Evolutionary conservation across 2,797 vertebrate species (phyloP).

Genomic region (Sphaeramia orbicularis): DNA sequence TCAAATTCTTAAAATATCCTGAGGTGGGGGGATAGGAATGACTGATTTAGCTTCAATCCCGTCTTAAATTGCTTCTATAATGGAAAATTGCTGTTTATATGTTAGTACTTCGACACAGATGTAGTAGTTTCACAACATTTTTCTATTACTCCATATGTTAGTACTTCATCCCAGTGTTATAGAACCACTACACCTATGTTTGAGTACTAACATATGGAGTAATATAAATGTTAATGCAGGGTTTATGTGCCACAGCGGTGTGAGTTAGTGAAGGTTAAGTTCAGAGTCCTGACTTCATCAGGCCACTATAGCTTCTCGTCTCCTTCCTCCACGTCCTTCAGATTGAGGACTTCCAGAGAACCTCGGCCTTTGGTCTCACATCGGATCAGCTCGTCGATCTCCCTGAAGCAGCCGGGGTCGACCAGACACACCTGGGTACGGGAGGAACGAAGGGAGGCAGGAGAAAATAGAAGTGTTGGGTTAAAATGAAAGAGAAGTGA

Average conservation of each 20-base stretch:
- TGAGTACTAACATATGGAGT: too few species aligned
- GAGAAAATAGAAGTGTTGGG: too few species aligned
- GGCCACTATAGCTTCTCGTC: conserved; percentile 91
- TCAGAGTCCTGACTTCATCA: conserved; percentile 15
- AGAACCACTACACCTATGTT: too few species aligned
- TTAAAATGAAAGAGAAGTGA: background rate
- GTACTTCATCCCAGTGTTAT: too few species aligned
- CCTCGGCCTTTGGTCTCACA: conserved; percentile 95
- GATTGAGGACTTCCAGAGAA: conserved; percentile 92
- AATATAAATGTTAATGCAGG: background rate
- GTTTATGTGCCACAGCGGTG: conserved; percentile 12
- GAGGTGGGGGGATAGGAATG: background rate
- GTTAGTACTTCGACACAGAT: too few species aligned
- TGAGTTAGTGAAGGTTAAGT: conserved; percentile 32
- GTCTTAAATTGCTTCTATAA: conserved; percentile 25
- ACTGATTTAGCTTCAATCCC: conserved; percentile 6
- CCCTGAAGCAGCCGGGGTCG: conserved; percentile 96
- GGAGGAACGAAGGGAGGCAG: background rate
- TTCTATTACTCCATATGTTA: too few species aligned
- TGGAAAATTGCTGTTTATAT: too few species aligned
- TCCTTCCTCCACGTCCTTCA: conserved; percentile 98
- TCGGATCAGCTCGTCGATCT: conserved; percentile 96
- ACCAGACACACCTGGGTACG: conserved; percentile 91
- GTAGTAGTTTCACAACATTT: too few species aligned
- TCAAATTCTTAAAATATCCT: too few species aligned